A percentile compares a stretch with the other conserved stretches of the same genome.
These are phyloP conservation scores for Antrozous pallidus DNA, from an alignment of 2,797 vertebrate species.

Conservation along the genomic window DNA sequence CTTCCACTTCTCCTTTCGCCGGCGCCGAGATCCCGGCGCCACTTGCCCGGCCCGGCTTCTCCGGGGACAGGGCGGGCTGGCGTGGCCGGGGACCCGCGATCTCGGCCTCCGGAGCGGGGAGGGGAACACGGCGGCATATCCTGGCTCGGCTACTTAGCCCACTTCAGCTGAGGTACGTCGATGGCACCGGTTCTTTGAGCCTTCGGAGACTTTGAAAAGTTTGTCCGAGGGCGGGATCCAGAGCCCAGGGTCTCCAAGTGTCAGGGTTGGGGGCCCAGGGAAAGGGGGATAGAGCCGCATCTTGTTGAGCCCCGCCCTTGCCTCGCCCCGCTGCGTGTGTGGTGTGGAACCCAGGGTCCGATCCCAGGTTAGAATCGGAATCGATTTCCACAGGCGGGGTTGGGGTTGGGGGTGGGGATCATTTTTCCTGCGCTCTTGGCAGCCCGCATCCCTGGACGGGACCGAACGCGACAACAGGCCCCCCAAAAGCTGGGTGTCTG, in stretches of 20 bases:
- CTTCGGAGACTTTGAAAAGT: constrained; percentile 44
- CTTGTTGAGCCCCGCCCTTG: neutral
- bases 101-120: neutral
- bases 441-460: neutral
- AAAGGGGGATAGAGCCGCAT: neutral
- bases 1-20: constrained; percentile 71
- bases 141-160: neutral
- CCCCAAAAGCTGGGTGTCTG: neutral
- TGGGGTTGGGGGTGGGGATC: neutral
- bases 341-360: neutral
- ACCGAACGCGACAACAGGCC: neutral
- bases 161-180: constrained; percentile 65
- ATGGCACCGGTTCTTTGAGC: constrained; percentile 4
- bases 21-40: constrained; percentile 49
- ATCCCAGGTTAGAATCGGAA: neutral
- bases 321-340: neutral
- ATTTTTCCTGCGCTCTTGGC: neutral
- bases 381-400: neutral
- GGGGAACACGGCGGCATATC: neutral
- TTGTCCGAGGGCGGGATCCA: neutral
- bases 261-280: neutral
- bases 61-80: constrained; percentile 27
- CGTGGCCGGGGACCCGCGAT: neutral
- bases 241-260: neutral
- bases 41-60: constrained; percentile 28